phyloP scores from a whole-genome alignment of 1,140 invertebrate species.

The Cataglyphis hispanica region DNA sequence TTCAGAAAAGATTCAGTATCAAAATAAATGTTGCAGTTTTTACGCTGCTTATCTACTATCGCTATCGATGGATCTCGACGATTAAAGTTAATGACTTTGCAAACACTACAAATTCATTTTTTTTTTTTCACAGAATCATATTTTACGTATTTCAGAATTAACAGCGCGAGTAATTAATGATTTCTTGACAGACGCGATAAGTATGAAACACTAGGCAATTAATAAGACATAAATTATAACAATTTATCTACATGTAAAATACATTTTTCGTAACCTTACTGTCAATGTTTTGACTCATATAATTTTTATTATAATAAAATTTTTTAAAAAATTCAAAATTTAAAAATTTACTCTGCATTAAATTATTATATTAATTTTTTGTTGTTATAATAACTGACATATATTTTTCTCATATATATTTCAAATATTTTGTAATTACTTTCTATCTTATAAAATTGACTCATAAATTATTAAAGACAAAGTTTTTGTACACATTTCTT shows the following conservation, averaged over 20 bases:
- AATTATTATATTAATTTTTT: neutral
- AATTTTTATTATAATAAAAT: neutral
- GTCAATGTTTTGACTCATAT: neutral
- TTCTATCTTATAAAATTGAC: neutral
- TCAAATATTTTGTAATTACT: neutral
- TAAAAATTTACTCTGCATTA: neutral
- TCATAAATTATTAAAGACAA: neutral
- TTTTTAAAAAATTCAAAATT: neutral
- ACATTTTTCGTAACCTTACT: neutral
- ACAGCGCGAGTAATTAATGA: slow-evolving; percentile 32
- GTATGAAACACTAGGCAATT: slow-evolving; percentile 11
- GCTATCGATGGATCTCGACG: slow-evolving; percentile 27
- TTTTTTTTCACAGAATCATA: neutral
- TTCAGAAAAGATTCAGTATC: slow-evolving; percentile 30
- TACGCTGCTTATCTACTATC: slow-evolving; percentile 14
- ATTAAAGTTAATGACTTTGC: slow-evolving; percentile 36
- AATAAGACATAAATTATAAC: slow-evolving; percentile 33
- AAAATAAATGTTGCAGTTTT: slow-evolving; percentile 43
- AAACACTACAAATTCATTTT: neutral
- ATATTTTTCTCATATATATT: neutral
- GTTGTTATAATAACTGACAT: neutral
- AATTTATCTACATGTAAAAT: neutral
- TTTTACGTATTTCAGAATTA: neutral
- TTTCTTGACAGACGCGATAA: slow-evolving; percentile 14
- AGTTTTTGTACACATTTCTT: neutral